phyloP scores from a whole-genome alignment of 2,797 vertebrate species.

The Anguilla megastoma region DNA sequence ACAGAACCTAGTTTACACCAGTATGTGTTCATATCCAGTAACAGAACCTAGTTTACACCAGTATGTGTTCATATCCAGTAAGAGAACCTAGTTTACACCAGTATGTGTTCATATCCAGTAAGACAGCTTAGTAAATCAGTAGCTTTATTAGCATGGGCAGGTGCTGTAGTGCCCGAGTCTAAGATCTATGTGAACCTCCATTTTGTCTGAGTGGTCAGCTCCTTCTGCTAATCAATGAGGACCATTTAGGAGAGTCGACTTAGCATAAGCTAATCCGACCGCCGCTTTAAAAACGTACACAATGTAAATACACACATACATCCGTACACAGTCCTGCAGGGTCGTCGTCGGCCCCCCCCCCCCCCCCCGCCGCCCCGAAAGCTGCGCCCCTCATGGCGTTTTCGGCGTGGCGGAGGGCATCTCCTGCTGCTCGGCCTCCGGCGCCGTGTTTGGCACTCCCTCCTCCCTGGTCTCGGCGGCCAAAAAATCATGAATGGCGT shows the following conservation, averaged over 20 bases:
- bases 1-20: no score
- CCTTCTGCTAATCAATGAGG: not conserved
- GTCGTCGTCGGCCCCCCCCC: not conserved
- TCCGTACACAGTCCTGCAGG: not conserved
- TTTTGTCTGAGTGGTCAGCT: not conserved
- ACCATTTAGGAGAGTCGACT: slow-evolving; percentile 1
- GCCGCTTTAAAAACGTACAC: not conserved
- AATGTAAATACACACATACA: not conserved
- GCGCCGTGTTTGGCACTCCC: slow-evolving; percentile 68
- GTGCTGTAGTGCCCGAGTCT: not conserved
- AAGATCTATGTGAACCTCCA: not conserved
- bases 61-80: no score
- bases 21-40: no score
- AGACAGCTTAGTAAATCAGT: no score
- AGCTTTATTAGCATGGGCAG: not conserved
- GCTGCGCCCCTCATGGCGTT: slow-evolving; percentile 68
- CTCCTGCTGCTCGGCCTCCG: slow-evolving; percentile 73
- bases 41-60: no score
- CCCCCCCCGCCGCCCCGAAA: slow-evolving; percentile 28
- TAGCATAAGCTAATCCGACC: not conserved
- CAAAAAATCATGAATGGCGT: slow-evolving; percentile 88
- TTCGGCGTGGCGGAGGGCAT: slow-evolving; percentile 70
- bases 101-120: no score
- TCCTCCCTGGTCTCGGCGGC: slow-evolving; percentile 76
- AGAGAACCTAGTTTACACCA: no score